Conservation (phyloP, 2,113 vertebrate genomes). For the Tupaia chinensis region DNA sequence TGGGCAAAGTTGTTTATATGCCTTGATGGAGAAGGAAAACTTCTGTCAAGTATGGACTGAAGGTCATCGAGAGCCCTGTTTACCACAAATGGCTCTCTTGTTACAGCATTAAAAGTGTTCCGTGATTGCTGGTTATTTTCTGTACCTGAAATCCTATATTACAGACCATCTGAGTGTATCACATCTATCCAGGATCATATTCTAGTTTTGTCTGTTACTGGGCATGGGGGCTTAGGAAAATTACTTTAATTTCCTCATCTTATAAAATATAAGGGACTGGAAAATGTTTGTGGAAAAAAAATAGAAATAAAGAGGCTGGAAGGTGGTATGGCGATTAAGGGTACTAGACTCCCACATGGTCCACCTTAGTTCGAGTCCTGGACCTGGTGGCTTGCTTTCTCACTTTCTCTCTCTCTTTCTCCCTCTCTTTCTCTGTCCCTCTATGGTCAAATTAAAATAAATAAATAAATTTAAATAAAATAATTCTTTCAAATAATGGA, state of each 20-base stretch:
- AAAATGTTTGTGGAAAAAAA: no score
- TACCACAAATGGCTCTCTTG: background rate
- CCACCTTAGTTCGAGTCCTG: no score
- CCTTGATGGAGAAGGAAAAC: background rate
- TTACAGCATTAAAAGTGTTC: background rate
- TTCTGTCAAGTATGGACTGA: background rate
- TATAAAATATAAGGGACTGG: background rate
- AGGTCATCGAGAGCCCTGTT: background rate
- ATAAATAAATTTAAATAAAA: no score
- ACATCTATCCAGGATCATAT: background rate
- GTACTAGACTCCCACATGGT: no score
- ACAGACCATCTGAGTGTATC: background rate
- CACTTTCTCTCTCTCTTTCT: no score
- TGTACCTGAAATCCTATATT: background rate
- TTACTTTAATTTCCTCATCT: conserved; percentile 31
- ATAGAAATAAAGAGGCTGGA: no score
- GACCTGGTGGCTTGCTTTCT: no score
- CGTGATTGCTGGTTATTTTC: background rate
- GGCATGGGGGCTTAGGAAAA: conserved; percentile 4
- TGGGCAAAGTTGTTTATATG: background rate
- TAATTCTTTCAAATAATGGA: no score
- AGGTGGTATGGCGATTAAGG: no score
- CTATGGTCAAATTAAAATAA: no score
- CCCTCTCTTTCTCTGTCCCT: no score
- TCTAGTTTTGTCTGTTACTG: conserved; percentile 5